These are phyloP conservation scores for Doris montereyensis DNA, from an alignment of 2,888 invertebrate species.

Conservation along the genomic window DNA sequence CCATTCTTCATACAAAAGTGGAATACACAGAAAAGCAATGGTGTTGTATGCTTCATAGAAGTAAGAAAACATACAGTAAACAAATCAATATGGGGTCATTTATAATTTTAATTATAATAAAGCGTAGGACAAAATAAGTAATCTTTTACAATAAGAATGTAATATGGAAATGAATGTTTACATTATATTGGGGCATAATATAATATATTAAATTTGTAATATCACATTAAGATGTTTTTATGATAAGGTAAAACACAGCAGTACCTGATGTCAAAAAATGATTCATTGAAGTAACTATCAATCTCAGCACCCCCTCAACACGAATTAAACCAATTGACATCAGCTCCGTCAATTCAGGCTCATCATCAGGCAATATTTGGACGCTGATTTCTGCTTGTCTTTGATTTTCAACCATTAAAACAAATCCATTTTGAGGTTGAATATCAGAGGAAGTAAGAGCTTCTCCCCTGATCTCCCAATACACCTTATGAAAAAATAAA, in stretches of 20 bases:
- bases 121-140: too few species aligned
- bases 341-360: conserved; percentile 66
- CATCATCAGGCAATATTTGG: conserved; percentile 62
- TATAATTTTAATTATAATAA: too few species aligned
- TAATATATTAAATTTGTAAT: not conserved
- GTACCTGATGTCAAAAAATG: conserved; percentile 65
- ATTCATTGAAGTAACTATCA: conserved; percentile 53
- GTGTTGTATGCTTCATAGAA: too few species aligned
- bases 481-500: too few species aligned
- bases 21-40: too few species aligned
- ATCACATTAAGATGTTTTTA: not conserved
- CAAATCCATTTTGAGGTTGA: conserved; percentile 57
- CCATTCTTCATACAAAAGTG: too few species aligned
- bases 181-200: not conserved
- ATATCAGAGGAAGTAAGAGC: conserved; percentile 53
- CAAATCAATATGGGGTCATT: too few species aligned
- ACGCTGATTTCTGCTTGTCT: conserved; percentile 58
- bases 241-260: too few species aligned
- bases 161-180: not conserved
- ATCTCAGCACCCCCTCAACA: conserved; percentile 69
- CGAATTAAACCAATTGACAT: conserved; percentile 56
- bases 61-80: too few species aligned
- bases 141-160: not conserved
- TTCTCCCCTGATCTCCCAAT: conserved; percentile 63
- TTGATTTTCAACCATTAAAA: conserved; percentile 53